Percentiles rank a stretch among this genome's conserved stretches.
phyloP scores from a whole-genome alignment of 2,888 invertebrate species.

The Sialis lutaria region DNA sequence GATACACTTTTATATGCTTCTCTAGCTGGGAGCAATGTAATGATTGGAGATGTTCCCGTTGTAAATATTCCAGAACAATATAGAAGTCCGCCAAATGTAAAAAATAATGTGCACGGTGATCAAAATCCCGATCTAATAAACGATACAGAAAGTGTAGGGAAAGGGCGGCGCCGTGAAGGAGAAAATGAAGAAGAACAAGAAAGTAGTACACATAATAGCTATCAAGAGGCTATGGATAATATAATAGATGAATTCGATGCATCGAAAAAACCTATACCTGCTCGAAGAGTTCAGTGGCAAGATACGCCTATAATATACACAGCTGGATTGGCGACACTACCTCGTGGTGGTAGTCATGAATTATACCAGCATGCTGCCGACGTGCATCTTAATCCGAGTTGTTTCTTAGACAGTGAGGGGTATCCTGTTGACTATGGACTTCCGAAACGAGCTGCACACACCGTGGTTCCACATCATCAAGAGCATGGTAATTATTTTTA shows the following conservation, averaged over 20 bases:
- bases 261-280: constrained; percentile 19
- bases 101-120: constrained; percentile 32
- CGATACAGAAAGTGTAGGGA: constrained; percentile 47
- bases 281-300: constrained; percentile 36
- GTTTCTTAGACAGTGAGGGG: constrained; percentile 61
- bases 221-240: constrained; percentile 19
- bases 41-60: constrained; percentile 17
- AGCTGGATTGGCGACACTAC: constrained; percentile 23
- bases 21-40: constrained; percentile 18
- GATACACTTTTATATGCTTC: constrained; percentile 34
- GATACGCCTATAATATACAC: constrained; percentile 8
- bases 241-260: constrained; percentile 15
- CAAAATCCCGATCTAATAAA: constrained; percentile 68
- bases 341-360: constrained; percentile 29
- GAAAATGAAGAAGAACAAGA: constrained; percentile 21
- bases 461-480: constrained; percentile 14
- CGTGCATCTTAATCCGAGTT: constrained; percentile 58
- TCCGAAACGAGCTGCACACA: constrained; percentile 36
- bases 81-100: constrained; percentile 34
- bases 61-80: constrained; percentile 27
- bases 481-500: constrained; percentile 33
- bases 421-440: constrained; percentile 63
- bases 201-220: constrained; percentile 14
- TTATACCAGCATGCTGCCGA: constrained; percentile 51
- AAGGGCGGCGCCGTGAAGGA: constrained; percentile 26